These are phyloP conservation scores for Cossypha caffra DNA, from an alignment of 2,797 vertebrate species.

Conservation along the genomic window DNA sequence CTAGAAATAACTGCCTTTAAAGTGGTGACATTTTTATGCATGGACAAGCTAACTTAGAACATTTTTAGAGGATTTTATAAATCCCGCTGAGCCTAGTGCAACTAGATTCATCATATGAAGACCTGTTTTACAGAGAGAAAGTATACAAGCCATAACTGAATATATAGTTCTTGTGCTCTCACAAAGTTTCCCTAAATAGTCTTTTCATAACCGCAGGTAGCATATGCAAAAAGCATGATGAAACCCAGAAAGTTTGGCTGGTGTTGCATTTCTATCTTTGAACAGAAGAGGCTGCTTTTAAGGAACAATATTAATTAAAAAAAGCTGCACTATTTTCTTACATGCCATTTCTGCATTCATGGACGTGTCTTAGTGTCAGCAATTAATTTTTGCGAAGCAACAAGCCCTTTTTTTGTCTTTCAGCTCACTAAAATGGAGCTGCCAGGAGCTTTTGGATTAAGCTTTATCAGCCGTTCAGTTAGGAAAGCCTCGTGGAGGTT, in stretches of 20 bases:
- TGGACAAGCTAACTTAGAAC: constrained; percentile 53
- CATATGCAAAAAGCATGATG: not conserved
- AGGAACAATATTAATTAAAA: not conserved
- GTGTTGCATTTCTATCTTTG: not conserved
- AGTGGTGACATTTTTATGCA: constrained; percentile 60
- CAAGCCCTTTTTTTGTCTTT: constrained; percentile 16
- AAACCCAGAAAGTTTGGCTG: constrained; percentile 15
- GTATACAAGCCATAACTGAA: not conserved
- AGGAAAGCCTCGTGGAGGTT: constrained; percentile 44
- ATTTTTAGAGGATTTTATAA: constrained; percentile 56
- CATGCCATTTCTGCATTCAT: not conserved
- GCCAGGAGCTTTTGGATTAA: constrained; percentile 52
- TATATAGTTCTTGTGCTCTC: not conserved
- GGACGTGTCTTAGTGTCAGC: not conserved
- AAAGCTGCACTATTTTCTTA: not conserved
- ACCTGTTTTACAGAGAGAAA: constrained; percentile 11
- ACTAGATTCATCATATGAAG: constrained; percentile 9
- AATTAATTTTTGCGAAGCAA: not conserved
- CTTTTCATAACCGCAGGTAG: not conserved
- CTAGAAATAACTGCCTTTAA: constrained; percentile 64
- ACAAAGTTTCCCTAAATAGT: constrained; percentile 1
- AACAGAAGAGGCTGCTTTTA: not conserved
- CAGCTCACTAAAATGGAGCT: not conserved
- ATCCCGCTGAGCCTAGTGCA: constrained; percentile 12
- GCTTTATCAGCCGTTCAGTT: constrained; percentile 47